Percentiles rank a stretch among this genome's conserved stretches.
Conservation (phyloP, 2,888 invertebrate species). For the Drosophila bunnanda region DNA sequence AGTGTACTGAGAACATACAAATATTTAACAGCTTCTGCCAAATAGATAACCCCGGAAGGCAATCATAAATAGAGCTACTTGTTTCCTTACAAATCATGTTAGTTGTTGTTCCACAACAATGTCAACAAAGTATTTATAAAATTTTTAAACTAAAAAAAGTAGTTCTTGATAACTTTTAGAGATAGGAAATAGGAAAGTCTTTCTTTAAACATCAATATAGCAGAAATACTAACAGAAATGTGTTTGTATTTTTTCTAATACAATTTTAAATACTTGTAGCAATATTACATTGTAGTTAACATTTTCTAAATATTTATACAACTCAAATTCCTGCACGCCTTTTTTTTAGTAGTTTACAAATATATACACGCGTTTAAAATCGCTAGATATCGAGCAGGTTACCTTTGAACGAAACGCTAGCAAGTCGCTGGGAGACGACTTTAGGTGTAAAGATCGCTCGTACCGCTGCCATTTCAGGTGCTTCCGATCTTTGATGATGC, state of each 20-base stretch:
- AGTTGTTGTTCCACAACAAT: background rate
- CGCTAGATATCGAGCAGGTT: constrained; percentile 40
- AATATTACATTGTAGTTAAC: background rate
- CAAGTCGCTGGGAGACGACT: constrained; percentile 15
- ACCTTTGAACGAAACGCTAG: constrained; percentile 51
- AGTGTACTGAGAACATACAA: background rate
- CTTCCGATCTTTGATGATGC: constrained; percentile 30
- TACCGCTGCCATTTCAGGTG: constrained; percentile 25
- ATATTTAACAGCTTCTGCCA: constrained; percentile 4
- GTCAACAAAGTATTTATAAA: constrained; percentile 4
- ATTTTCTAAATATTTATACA: background rate
- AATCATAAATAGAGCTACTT: background rate
- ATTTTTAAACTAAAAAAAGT: background rate
- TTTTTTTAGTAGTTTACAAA: too few relatives aligned
- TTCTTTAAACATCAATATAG: too few relatives aligned
- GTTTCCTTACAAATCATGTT: background rate
- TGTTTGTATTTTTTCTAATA: accelerated
- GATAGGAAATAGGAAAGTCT: too few relatives aligned
- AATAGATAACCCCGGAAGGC: constrained; percentile 23
- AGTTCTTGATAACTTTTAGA: background rate
- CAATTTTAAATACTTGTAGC: background rate
- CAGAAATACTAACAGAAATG: background rate
- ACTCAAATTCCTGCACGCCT: background rate
- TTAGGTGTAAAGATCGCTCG: constrained; percentile 16
- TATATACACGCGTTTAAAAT: constrained; percentile 20